Evolutionary conservation across 2,113 vertebrate species (phyloP), one percentile per base, ranked within the genome.

Genomic region (Mormyrus iriodes): DNA sequence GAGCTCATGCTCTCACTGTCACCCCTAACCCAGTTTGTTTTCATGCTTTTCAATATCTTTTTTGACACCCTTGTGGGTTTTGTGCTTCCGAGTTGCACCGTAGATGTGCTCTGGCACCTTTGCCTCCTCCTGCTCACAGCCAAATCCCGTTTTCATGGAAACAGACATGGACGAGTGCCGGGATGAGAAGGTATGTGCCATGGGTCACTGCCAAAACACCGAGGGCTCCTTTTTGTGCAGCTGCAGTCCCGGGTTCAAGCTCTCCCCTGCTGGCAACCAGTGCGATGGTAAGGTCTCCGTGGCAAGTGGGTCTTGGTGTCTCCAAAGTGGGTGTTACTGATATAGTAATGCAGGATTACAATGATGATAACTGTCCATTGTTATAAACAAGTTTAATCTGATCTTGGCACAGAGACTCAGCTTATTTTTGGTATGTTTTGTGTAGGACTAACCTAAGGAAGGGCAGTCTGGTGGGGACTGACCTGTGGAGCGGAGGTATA

Each of bases 91-190:
- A 35, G n/a, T 55, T 31, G 82, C 49, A 10, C 31, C n/a, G 19
- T 86, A 48, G 51, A 86, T 51, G 27, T 86, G n/a, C 6, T 86
- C 49, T 17, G 53, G 13, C 5, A 3, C 2, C 3, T 31, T 42
- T 44, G 51, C 88, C 24, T 24, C 13, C 58, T 88, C 31, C 27
- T 61, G 88, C 42, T 76, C 76, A 10, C 39, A 17, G 27, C 55
- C 44, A 27, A 42, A 17, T 52, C 17, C 7, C 89, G 46, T 91
- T 10, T 90, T 21, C 93, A 42, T 88, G 87, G 94, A 89, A 42
- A 1, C 93, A 99, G 98, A 99, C 93, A 92, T 97, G 79, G 97
- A 99, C 0, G 98, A 99, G 91, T 99, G 98, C 91, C 96, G 96
- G 90, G 96, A 98, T 61, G 94, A 55, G 19, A 94, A 92, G 0